A percentile compares a stretch with the other conserved stretches of the same genome.
These are phyloP conservation scores for Macroramphosus scolopax DNA, from an alignment of 2,797 vertebrate genomes.

Conservation along the genomic window DNA sequence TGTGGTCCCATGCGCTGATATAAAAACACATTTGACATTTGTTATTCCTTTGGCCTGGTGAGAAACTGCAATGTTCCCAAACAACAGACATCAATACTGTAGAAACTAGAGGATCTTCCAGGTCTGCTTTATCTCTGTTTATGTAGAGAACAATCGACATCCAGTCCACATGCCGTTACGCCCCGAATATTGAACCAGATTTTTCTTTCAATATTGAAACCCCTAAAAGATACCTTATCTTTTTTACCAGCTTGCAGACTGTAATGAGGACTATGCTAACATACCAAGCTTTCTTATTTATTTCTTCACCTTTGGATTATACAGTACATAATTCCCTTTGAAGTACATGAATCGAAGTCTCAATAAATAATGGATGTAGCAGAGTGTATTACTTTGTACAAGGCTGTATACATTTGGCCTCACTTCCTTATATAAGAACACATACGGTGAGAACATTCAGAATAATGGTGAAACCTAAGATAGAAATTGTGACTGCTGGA, in stretches of 20 bases:
- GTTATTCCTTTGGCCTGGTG: no score
- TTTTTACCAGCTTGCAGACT: neutral
- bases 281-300: constrained; percentile 16
- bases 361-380: constrained; percentile 1
- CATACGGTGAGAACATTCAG: neutral
- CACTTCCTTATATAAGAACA: constrained; percentile 2
- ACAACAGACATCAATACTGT: no score
- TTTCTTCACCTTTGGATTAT: constrained; percentile 35
- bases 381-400: constrained; percentile 1
- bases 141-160: no score
- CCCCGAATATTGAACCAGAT: no score
- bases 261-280: neutral
- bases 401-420: constrained; percentile 10
- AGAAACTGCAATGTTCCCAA: no score
- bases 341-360: constrained; percentile 18
- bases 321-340: constrained; percentile 27
- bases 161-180: no score
- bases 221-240: neutral
- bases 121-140: no score
- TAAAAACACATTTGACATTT: no score
- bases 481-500: constrained; percentile 4
- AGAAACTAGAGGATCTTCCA: no score
- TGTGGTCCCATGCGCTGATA: no score
- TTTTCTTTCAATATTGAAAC: no score
- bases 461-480: constrained; percentile 11